Evolutionary conservation across 2,888 invertebrate genomes (phyloP).

Genomic region (Podotricha telesiphe): DNA sequence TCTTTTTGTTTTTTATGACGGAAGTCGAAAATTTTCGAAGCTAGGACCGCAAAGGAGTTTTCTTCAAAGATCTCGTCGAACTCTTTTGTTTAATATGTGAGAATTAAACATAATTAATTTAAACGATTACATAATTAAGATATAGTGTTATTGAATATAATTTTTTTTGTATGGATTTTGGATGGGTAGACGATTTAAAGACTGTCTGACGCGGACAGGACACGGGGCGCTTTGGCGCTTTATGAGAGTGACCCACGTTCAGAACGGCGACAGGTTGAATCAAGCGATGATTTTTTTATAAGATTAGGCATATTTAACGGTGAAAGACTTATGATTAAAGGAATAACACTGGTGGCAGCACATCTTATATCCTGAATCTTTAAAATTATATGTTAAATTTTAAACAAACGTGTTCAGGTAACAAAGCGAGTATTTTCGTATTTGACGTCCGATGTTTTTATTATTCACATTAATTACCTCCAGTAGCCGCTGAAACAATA

Average conservation of each 20-base stretch:
- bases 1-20: constrained; percentile 65
- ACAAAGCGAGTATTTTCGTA: constrained; percentile 32
- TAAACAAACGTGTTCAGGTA: constrained; percentile 13
- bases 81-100: constrained; percentile 33
- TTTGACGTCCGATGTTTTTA: constrained; percentile 48
- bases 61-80: constrained; percentile 35
- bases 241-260: too few species aligned
- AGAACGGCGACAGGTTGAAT: too few species aligned
- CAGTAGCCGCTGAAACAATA: constrained; percentile 67
- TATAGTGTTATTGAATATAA: neutral
- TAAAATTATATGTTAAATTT: neutral
- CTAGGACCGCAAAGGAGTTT: constrained; percentile 47
- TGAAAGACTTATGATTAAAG: too few species aligned
- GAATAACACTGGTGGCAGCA: neutral
- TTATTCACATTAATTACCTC: constrained; percentile 67
- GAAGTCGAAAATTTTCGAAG: constrained; percentile 62
- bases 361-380: neutral
- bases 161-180: too few species aligned
- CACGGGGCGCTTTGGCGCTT: too few species aligned
- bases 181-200: too few species aligned
- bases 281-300: too few species aligned
- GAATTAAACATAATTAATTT: constrained; percentile 14
- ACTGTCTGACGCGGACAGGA: too few species aligned
- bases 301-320: too few species aligned
- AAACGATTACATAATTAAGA: constrained; percentile 11